Base-by-base conservation (phyloP, 64 coral and sea anemone species). In the Platygyra sinensis region DNA sequence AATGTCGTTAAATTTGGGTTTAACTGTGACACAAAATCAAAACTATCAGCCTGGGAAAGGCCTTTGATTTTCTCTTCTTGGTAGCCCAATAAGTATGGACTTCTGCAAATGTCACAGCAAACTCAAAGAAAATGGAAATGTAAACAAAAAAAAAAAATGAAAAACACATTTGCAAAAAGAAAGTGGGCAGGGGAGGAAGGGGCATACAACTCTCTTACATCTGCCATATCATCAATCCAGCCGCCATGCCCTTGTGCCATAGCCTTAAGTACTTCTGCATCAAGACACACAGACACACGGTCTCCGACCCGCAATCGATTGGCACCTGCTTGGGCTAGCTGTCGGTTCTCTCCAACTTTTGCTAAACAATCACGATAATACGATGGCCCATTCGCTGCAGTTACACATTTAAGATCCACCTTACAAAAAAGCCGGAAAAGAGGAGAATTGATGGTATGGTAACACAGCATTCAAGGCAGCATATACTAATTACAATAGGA, bases 191-290 rank as follows among this genome's bases (percentile, higher is more conserved):
- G 54, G 54, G 54, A 27, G 27, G 51, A 30, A 8, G 51, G 24
- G 19, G 2, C 4, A 19, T 29, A 46, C 5, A 36, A 77, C 49
- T 38, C 2, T 77, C 64, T 90, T 25, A 90, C 88, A 19, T 74
- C 13, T 54, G 30, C 49, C 88, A 90, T 90, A 10, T 28, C 19
- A 60, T 31, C 42, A 10, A 59, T 22, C 88, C 88, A 90, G 52
- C 88, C 88, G 4, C 88, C 88, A 60, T 90, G 88, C 20, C 88
- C 88, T 12, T 38, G 38, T 22, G 88, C 39, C 88, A 90, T 82
- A 1, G 69, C 51, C 57, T 60, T 80, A 0, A 90, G 50, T 19
- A 80, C 79, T 19, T 90, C 88, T 4, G 72, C 88, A 52, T 90
- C 88, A 1, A 90, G 29, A 22, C 72, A 69, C 3, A 69, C 79